Evolutionary conservation across 2,888 invertebrate species (phyloP), one percentile per base, ranked within the genome.

Genomic region (Hybos culiciformis): DNA sequence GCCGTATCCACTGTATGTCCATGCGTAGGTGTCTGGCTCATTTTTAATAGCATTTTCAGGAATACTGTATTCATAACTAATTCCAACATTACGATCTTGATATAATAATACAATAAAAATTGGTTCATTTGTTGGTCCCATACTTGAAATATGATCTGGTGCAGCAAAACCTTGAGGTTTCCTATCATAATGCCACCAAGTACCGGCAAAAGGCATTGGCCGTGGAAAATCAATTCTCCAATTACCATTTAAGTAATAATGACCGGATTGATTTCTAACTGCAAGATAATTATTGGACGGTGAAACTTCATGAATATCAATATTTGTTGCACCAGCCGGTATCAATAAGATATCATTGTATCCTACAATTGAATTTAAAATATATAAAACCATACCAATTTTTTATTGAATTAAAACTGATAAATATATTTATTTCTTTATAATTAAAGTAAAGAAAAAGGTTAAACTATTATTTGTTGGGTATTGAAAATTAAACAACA

Each of bases 201-300:
- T 78, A 11, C 91, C 90, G 1, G 85, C 86, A 56, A 91, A 87
- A 45, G 71, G 68, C 55, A 86, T 68, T 24, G 78, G 77, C 41
- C 83, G 74, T 0, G 92, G 90, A 61, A 88, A 88, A 67, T 92
- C 88, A 57, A 97, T 91, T 58, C 84, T 78, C 81, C 90, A 93
- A 61, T 92, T 83, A 2, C 96, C 96, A 65, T 97, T 97, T 41
- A 97, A 70, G 60, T 90, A 91, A 62, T 85, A 97, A 53, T 83
- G 74, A 4, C 84, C 85, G 37, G 80, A 73, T 43, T 77, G 71
- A 63, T 90, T 88, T 50, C 91, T 76, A 39, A 94, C 72, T 5
- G 93, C 94, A 82, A 63, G 72, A 66, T 92, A 94, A 68, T 96
- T 96, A 59, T 82, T 87, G 0, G 93, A 88, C 2, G 86, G 77